Evolutionary conservation across 2,888 invertebrate species (phyloP).

Genomic region (Dynastes hyllus): DNA sequence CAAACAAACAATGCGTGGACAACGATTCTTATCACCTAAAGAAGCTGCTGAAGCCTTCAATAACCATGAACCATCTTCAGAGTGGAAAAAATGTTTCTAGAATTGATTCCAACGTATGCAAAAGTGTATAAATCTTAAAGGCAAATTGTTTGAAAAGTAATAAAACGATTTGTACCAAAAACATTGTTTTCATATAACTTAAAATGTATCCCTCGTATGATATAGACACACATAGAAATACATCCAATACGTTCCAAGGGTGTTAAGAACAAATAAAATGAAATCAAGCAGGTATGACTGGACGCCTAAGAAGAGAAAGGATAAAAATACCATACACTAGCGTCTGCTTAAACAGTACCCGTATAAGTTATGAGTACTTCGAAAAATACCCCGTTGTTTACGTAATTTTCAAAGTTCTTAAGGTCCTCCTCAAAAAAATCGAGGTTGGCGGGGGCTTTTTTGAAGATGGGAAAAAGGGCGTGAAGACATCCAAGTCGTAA

Average conservation of each 20-base stretch:
- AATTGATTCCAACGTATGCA: too few relatives aligned
- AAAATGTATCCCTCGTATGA: too few relatives aligned
- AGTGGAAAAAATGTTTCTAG: too few relatives aligned
- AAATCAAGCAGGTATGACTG: not conserved
- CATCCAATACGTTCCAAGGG: not conserved
- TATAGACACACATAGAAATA: not conserved
- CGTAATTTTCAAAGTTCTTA: slow-evolving; percentile 19
- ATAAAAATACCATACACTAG: slow-evolving; percentile 7
- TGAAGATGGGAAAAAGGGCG: not conserved
- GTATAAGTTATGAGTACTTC: slow-evolving; percentile 9
- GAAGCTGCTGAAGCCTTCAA: too few relatives aligned
- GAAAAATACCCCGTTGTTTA: slow-evolving; percentile 9
- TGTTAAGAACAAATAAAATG: slow-evolving; percentile 16
- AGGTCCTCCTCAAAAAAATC: slow-evolving; percentile 10
- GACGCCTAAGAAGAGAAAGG: not conserved
- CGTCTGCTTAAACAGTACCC: slow-evolving; percentile 3
- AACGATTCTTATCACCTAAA: too few relatives aligned
- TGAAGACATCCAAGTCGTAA: not conserved
- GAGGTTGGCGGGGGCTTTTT: slow-evolving; percentile 6
- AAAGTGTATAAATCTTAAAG: too few relatives aligned
- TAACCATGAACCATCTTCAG: too few relatives aligned
- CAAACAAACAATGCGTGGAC: too few relatives aligned
- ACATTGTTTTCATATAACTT: too few relatives aligned
- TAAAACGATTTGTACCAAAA: too few relatives aligned
- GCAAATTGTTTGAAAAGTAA: too few relatives aligned